Percentiles rank a stretch among this genome's conserved stretches.
Conservation (phyloP, 2,797 vertebrate genomes). For the Columba guinea region DNA sequence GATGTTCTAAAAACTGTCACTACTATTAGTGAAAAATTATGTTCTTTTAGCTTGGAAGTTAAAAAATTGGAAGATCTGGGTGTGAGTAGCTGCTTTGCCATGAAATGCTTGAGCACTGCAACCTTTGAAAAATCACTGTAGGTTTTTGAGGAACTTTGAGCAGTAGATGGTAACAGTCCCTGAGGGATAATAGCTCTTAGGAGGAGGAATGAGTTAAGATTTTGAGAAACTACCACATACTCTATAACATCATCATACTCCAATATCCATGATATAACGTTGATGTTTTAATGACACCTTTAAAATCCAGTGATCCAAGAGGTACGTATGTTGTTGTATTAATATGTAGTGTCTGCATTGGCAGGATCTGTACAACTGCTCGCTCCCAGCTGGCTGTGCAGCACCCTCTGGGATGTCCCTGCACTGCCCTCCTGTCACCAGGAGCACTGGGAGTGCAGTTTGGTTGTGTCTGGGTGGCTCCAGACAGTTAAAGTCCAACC, state of each 20-base stretch:
- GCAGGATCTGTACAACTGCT: not conserved
- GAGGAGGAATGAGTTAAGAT: not conserved
- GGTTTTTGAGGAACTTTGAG: not conserved
- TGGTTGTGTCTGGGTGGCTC: not conserved
- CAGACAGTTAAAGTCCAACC: not conserved
- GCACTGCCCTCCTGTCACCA: fast-evolving
- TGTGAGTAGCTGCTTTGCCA: not conserved
- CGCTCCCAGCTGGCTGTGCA: not conserved
- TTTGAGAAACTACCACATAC: not conserved
- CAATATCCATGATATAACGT: not conserved
- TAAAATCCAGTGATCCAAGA: not conserved
- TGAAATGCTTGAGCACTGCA: not conserved
- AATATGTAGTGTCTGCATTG: not conserved
- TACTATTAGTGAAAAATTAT: not conserved
- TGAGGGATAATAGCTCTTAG: not conserved
- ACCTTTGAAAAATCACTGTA: not conserved
- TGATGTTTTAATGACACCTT: not conserved
- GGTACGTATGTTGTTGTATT: fast-evolving
- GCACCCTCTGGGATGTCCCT: not conserved
- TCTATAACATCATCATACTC: not conserved
- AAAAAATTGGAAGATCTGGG: not conserved
- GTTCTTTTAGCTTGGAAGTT: not conserved
- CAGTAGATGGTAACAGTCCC: not conserved
- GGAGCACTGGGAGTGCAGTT: not conserved
- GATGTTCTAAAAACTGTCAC: not conserved